A percentile compares a stretch with the other conserved stretches of the same genome.
Evolutionary conservation across 2,888 invertebrate species (phyloP).

Genomic region (Tetragnatha montana): DNA sequence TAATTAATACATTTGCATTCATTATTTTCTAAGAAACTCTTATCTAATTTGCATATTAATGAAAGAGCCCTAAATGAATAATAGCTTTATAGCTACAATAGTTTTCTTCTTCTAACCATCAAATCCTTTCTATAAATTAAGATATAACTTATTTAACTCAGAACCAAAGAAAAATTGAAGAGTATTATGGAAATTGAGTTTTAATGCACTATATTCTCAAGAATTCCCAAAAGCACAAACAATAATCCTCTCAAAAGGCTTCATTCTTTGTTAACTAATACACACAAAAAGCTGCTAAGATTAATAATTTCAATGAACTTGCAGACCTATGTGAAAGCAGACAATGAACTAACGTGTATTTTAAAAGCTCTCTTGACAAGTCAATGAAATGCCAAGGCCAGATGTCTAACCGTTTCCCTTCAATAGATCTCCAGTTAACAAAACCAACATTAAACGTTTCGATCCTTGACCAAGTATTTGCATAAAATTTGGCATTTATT

Average conservation of each 20-base stretch:
- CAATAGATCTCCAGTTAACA: background rate
- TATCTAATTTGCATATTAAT: no score
- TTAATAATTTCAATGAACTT: conserved; percentile 8
- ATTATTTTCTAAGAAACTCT: no score
- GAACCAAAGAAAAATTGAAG: background rate
- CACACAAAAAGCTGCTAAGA: background rate
- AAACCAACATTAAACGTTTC: background rate
- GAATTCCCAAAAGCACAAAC: background rate
- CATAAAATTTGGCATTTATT: conserved; percentile 31
- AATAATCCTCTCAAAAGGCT: background rate
- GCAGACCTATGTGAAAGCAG: background rate
- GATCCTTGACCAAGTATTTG: conserved; percentile 45
- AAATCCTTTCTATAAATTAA: no score
- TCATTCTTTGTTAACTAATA: background rate
- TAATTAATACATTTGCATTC: no score
- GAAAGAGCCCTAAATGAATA: no score
- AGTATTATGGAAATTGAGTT: background rate
- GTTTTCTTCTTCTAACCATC: no score
- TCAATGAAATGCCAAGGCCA: conserved; percentile 11
- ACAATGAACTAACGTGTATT: background rate
- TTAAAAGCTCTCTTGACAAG: background rate
- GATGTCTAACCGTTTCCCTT: background rate
- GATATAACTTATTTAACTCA: no score
- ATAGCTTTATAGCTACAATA: no score
- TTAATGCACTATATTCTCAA: background rate